phyloP scores from a whole-genome alignment of 2,113 vertebrate species.

The Ailurus styani region DNA sequence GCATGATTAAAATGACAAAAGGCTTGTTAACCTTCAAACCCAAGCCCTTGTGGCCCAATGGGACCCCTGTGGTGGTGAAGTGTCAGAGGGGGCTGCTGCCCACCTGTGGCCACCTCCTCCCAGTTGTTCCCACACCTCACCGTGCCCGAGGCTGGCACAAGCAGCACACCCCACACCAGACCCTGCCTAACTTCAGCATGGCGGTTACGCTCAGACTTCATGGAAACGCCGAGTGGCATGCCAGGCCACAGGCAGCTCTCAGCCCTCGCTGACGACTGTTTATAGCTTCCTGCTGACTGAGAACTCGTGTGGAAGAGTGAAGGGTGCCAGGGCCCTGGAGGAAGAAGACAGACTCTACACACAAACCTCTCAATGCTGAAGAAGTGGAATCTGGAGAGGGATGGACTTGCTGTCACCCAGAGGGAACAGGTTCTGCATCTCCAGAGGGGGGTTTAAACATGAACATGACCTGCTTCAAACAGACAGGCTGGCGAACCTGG shows the following conservation, averaged over 20 bases:
- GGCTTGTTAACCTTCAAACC: background rate
- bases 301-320: background rate
- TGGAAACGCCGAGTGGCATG: background rate
- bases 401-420: background rate
- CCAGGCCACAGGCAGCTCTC: background rate
- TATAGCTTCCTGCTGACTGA: background rate
- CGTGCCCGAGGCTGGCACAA: rapidly evolving
- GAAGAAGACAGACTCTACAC: background rate
- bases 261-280: background rate
- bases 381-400: background rate
- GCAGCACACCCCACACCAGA: rapidly evolving
- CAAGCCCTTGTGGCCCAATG: too few relatives aligned
- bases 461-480: background rate
- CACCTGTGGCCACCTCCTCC: background rate
- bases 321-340: background rate
- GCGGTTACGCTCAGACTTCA: background rate
- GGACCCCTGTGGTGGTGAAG: background rate
- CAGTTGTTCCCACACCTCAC: rapidly evolving
- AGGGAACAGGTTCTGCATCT: background rate
- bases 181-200: rapidly evolving
- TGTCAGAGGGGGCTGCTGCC: background rate
- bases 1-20: background rate
- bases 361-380: background rate
- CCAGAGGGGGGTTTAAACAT: background rate
- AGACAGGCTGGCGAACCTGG: background rate